Conservation (phyloP, 2,888 invertebrate species). For the Sesamia inferens region DNA sequence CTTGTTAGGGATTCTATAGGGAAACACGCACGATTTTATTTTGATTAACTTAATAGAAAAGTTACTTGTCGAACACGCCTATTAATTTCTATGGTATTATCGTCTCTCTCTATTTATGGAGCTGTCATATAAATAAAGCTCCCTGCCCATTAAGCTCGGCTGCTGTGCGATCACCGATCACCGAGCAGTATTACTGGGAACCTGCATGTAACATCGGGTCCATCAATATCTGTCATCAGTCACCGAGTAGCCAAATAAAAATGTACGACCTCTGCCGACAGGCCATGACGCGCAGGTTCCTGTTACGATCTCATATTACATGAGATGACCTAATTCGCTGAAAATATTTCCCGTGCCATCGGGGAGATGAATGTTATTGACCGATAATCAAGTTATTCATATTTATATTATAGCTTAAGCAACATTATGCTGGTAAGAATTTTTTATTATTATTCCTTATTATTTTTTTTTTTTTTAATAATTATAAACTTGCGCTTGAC, state of each 20-base stretch:
- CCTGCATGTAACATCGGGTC: constrained; percentile 74
- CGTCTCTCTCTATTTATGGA: constrained; percentile 77
- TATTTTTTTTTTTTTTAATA: too few species aligned
- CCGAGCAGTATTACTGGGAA: constrained; percentile 78
- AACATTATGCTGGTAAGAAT: constrained; percentile 8
- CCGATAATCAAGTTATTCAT: constrained; percentile 52
- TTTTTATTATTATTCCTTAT: too few species aligned
- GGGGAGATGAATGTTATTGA: constrained; percentile 60
- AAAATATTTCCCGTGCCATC: constrained; percentile 69
- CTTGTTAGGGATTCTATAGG: constrained; percentile 50
- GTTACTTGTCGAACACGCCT: constrained; percentile 72
- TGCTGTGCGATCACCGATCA: constrained; percentile 74
- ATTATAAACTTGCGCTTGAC: too few species aligned
- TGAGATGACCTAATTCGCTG: constrained; percentile 80
- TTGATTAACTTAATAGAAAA: constrained; percentile 69
- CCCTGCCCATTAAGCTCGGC: constrained; percentile 78
- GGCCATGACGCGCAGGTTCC: constrained; percentile 75
- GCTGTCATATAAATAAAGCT: constrained; percentile 85
- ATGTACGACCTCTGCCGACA: constrained; percentile 78
- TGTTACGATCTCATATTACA: constrained; percentile 79
- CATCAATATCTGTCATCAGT: constrained; percentile 88
- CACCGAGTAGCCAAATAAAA: constrained; percentile 85
- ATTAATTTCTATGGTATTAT: constrained; percentile 83
- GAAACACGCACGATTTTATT: constrained; percentile 64
- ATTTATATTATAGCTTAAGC: constrained; percentile 20